Conservation (phyloP, 1,140 invertebrate genomes). For the Platyscapa corneri region DNA sequence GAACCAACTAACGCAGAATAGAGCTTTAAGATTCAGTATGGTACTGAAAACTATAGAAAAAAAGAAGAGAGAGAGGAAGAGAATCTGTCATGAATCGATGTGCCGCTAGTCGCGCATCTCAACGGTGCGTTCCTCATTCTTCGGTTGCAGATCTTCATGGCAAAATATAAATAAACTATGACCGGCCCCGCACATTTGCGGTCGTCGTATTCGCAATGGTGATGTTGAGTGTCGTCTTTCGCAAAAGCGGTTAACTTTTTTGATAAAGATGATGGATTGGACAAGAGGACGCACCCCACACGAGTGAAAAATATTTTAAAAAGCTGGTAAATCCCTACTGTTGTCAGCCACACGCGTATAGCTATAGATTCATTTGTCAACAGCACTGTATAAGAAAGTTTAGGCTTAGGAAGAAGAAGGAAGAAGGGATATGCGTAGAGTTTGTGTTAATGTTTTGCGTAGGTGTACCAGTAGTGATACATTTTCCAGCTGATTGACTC, state of each 20-base stretch:
- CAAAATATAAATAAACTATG: slow-evolving; percentile 57
- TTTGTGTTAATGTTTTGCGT: background rate
- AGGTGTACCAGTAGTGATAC: background rate
- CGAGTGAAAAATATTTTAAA: no score
- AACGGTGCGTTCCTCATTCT: background rate
- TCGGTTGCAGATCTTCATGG: slow-evolving; percentile 4
- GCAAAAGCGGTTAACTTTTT: background rate
- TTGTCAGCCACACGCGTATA: background rate
- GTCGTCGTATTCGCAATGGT: background rate
- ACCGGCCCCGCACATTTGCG: slow-evolving; percentile 1
- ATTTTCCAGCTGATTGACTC: slow-evolving; percentile 44
- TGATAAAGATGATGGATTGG: background rate
- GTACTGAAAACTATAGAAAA: background rate
- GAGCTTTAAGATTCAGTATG: no score
- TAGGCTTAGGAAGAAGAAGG: background rate
- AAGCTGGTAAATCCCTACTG: background rate
- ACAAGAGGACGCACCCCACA: background rate
- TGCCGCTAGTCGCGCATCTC: slow-evolving; percentile 15
- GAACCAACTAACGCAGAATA: no score
- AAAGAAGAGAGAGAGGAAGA: background rate
- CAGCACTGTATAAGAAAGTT: background rate
- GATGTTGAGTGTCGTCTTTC: background rate
- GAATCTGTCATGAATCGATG: slow-evolving; percentile 43
- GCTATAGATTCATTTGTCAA: background rate
- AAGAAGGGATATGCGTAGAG: background rate